Conservation (phyloP, 2,113 vertebrate species). For the Acanthochromis polyacanthus region DNA sequence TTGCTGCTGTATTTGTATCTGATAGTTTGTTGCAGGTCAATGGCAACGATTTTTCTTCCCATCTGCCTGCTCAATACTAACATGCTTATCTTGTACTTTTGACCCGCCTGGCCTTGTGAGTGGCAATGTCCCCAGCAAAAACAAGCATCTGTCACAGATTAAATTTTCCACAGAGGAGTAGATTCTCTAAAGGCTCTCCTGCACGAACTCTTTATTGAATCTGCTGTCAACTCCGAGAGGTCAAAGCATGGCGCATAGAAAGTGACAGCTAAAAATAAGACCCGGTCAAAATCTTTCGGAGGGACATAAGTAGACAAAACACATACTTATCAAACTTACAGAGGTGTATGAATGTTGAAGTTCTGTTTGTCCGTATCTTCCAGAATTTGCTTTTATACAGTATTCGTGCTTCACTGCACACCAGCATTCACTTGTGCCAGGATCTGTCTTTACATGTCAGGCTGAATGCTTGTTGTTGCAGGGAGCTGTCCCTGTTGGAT, state of each 20-base stretch:
- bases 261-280: conserved; percentile 22
- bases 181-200: conserved; percentile 26
- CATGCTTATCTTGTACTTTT: conserved; percentile 81
- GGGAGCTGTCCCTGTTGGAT: conserved; percentile 25
- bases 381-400: conserved; percentile 12
- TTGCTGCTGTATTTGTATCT: conserved; percentile 66
- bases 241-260: conserved; percentile 9
- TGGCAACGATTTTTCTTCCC: conserved; percentile 71
- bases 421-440: conserved; percentile 21
- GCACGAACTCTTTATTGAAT: conserved; percentile 33
- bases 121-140: conserved; percentile 53
- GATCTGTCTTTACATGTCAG: conserved; percentile 38
- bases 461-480: conserved; percentile 29
- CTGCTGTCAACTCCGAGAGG: conserved; percentile 36
- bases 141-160: conserved; percentile 44
- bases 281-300: neutral
- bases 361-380: neutral
- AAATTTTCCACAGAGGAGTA: conserved; percentile 22
- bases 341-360: neutral
- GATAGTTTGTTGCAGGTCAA: conserved; percentile 79
- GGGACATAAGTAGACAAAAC: conserved; percentile 4
- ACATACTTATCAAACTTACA: conserved; percentile 9
- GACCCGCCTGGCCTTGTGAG: conserved; percentile 65
- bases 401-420: conserved; percentile 38
- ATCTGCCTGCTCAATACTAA: conserved; percentile 83